These are phyloP conservation scores for Pseudolaguvia tuberculata DNA, from an alignment of 2,113 vertebrate species.

Conservation along the genomic window DNA sequence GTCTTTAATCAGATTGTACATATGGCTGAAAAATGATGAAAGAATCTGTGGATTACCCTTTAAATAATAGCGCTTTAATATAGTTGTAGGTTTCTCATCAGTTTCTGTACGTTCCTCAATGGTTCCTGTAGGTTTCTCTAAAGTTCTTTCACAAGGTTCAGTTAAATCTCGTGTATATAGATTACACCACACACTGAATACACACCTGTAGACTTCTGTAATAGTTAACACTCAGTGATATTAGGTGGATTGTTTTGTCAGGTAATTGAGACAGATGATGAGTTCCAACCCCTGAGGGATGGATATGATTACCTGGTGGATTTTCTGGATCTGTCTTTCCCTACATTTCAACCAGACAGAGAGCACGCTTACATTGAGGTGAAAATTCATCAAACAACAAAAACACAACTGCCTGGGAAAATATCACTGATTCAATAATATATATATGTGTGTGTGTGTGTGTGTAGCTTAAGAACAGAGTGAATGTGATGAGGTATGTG, in stretches of 20 bases:
- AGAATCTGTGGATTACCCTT: too few relatives aligned
- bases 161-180: too few relatives aligned
- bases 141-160: too few relatives aligned
- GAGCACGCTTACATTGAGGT: constrained; percentile 67
- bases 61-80: too few relatives aligned
- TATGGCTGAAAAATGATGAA: background rate
- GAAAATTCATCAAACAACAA: constrained; percentile 1
- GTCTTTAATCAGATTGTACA: background rate
- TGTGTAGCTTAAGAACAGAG: constrained; percentile 65
- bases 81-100: too few relatives aligned
- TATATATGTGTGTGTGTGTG: constrained; percentile 6
- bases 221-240: too few relatives aligned
- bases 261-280: constrained; percentile 74
- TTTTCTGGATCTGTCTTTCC: constrained; percentile 71
- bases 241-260: constrained; percentile 26
- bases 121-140: too few relatives aligned
- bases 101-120: too few relatives aligned
- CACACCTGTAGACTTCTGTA: too few relatives aligned
- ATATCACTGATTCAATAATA: too few relatives aligned
- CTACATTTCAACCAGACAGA: constrained; percentile 59
- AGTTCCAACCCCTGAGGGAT: constrained; percentile 55
- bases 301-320: constrained; percentile 73
- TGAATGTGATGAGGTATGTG: constrained; percentile 68
- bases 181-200: too few relatives aligned
- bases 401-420: background rate